Evolutionary conservation across 1,140 invertebrate species (phyloP), one percentile per base, ranked within the genome.

Genomic region (Listronotus bonariensis): DNA sequence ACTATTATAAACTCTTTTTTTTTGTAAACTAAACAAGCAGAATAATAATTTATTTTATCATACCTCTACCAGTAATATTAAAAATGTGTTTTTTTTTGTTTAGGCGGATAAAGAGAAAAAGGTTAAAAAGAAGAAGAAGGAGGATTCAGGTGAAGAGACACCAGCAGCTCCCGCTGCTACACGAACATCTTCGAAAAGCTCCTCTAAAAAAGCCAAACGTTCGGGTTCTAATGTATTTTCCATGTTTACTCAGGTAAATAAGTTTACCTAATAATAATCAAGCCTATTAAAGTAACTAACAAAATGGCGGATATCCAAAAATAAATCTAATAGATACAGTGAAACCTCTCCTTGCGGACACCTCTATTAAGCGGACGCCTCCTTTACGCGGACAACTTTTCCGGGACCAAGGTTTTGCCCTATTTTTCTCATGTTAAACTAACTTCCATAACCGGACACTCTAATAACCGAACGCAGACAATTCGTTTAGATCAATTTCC

Each of bases 151-250:
- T 20, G 81, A 81, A 52, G 87, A 83, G 68, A 85, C 85, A 65
- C 82, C 79, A 71, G 79, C 85, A 65, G 82, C 83, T 68, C 80
- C 86, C 61, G 81, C 82, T 74, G 79, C 83, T 77, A 76, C 83
- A 78, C 79, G 80, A 80, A 76, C 80, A 78, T 77, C 83, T 79
- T 69, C 83, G 79, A 79, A 84, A 80, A 80, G 82, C 80, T 88
- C 87, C 62, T 89, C 87, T 55, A 86, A 85, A 77, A 88, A 88
- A 82, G 90, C 89, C 64, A 93, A 93, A 84, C 86, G 92, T 73
- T 88, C 89, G 76, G 93, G 93, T 70, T 94, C 92, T 81, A 95
- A 92, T 85, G 93, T 96, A 75, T 96, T 97, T 85, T 94, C 93
- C 76, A 93, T 94, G 89, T 97, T 97, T 87, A 89, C 92, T 90